Percentiles rank a stretch among this genome's conserved stretches.
These are phyloP conservation scores for Rhegmatorhina hoffmannsi DNA, from an alignment of 2,113 vertebrate genomes.

Conservation along the genomic window DNA sequence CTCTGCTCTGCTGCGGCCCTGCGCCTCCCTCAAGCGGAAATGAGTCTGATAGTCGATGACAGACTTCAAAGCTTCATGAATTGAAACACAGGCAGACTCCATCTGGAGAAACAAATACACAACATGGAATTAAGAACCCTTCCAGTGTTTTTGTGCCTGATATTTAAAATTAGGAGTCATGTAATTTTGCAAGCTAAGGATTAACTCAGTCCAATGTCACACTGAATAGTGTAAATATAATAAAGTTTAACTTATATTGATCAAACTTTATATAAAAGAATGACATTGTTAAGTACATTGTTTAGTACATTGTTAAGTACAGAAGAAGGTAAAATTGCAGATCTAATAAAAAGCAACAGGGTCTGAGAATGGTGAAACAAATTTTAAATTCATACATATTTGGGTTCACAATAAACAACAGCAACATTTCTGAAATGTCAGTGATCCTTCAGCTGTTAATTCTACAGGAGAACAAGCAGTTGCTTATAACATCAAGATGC, in stretches of 20 bases:
- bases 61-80: conserved; percentile 96
- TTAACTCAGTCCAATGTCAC: background rate
- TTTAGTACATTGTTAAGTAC: background rate
- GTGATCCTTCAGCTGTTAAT: background rate
- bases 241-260: background rate
- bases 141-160: background rate
- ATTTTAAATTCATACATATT: background rate
- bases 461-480: background rate
- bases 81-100: conserved; percentile 98
- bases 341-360: background rate
- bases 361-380: background rate
- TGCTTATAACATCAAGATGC: background rate
- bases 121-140: background rate
- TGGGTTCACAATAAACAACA: background rate
- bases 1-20: conserved; percentile 96
- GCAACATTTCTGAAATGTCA: background rate
- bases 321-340: background rate
- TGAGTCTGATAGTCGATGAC: conserved; percentile 98
- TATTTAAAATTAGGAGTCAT: background rate
- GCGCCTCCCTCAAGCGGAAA: conserved; percentile 93
- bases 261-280: background rate
- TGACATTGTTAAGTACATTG: background rate
- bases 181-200: background rate
- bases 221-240: background rate
- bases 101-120: conserved; percentile 78